phyloP scores from a whole-genome alignment of 2,888 invertebrate genomes.

The Neoscelio sp. region DNA sequence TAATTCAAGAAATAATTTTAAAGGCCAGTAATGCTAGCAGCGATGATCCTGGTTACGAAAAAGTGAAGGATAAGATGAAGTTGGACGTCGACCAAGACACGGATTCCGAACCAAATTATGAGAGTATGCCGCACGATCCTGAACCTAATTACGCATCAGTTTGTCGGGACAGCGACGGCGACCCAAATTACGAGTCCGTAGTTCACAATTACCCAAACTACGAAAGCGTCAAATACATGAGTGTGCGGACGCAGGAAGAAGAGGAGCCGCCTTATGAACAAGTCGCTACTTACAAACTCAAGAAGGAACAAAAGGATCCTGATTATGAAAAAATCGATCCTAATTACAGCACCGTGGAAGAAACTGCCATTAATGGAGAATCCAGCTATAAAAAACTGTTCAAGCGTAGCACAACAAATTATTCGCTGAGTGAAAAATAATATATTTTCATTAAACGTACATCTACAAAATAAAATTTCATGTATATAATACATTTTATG shows the following conservation, averaged over 20 bases:
- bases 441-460: slow-evolving; percentile 46
- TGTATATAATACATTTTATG: slow-evolving; percentile 50
- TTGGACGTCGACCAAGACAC: slow-evolving; percentile 82
- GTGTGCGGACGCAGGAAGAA: slow-evolving; percentile 82
- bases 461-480: slow-evolving; percentile 10
- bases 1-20: slow-evolving; percentile 1
- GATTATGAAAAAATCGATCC: slow-evolving; percentile 77
- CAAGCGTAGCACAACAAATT: slow-evolving; percentile 75
- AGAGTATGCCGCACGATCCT: slow-evolving; percentile 87
- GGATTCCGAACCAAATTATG: slow-evolving; percentile 89
- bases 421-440: slow-evolving; percentile 48
- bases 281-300: slow-evolving; percentile 73
- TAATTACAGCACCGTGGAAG: slow-evolving; percentile 61
- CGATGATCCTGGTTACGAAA: slow-evolving; percentile 84
- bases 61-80: slow-evolving; percentile 82
- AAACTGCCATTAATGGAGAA: slow-evolving; percentile 72
- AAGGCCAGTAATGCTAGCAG: slow-evolving; percentile 46
- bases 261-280: slow-evolving; percentile 86
- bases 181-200: slow-evolving; percentile 89
- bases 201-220: slow-evolving; percentile 90
- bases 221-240: slow-evolving; percentile 91
- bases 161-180: slow-evolving; percentile 88
- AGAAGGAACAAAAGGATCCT: slow-evolving; percentile 68
- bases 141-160: slow-evolving; percentile 86
- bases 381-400: slow-evolving; percentile 80